phyloP scores from a whole-genome alignment of 2,888 invertebrate species.

The Vandiemenella viatica region DNA sequence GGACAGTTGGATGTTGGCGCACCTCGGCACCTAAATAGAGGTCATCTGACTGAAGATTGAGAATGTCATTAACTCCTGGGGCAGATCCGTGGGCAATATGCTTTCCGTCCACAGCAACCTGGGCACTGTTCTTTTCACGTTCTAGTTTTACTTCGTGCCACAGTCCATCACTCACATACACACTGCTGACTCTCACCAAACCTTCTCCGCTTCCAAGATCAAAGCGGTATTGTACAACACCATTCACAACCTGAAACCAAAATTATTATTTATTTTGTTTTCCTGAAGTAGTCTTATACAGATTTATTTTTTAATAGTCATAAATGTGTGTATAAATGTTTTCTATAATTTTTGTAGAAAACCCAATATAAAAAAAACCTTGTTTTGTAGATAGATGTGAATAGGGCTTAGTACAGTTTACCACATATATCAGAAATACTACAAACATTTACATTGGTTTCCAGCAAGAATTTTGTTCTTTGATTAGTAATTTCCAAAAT shows the following conservation, averaged over 20 bases:
- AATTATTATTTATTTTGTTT: too few species aligned
- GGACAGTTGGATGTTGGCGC: constrained; percentile 53
- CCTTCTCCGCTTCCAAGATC: constrained; percentile 87
- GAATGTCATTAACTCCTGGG: constrained; percentile 63
- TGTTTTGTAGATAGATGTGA: too few species aligned
- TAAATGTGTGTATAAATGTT: background rate
- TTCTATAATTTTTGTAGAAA: too few species aligned
- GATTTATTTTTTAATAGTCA: background rate
- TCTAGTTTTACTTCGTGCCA: constrained; percentile 74
- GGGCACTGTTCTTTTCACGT: constrained; percentile 63
- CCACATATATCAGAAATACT: background rate
- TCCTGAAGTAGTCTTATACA: background rate
- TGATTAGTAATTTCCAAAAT: background rate
- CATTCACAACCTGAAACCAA: constrained; percentile 49
- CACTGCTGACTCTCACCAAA: constrained; percentile 56
- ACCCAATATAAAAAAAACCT: too few species aligned
- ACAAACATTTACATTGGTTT: background rate
- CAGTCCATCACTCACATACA: constrained; percentile 66
- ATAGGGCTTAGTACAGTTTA: too few species aligned
- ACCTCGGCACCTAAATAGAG: constrained; percentile 76
- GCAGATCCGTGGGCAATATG: constrained; percentile 60
- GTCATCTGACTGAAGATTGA: constrained; percentile 72
- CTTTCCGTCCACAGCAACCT: constrained; percentile 61
- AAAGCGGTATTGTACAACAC: constrained; percentile 76
- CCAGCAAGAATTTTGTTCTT: background rate